Evolutionary conservation across 2,888 invertebrate species (phyloP), one percentile per base, ranked within the genome.

Genomic region (Perdita meconis): DNA sequence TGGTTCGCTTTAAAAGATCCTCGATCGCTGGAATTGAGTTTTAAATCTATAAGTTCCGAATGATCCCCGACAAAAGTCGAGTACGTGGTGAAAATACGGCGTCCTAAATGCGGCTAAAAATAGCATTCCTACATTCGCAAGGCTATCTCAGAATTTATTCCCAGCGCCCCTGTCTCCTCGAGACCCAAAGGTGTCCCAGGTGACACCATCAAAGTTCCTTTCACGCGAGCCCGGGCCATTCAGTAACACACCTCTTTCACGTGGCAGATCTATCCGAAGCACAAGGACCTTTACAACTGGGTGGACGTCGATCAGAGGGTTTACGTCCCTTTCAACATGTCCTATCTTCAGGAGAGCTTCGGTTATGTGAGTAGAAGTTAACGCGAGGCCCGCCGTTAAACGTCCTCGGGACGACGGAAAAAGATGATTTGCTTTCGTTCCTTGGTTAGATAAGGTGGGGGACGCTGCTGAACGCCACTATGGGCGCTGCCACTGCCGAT

Each of bases 281-380:
- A 92, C 84, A 93, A 93, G 81, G 93, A 93, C 74, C 88, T 93
- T 16, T 91, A 92, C 75, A 91, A 91, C 71, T 91, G 91, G 87
- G 89, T 92, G 60, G 91, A 92, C 79, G 89, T 92, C 36, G 91
- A 92, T 82, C 90, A 93, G 84, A 88, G 91, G 70, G 90, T 92
- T 72, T 92, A 92, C 85, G 90, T 92, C 80, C 88, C 91, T 64
- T 93, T 92, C 88, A 90, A 92, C 76, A 84, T 93, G 72, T 91
- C 92, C 59, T 88, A 92, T 76, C 90, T 93, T 34, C 93, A 93
- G 84, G 90, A 92, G 61, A 90, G 89, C 73, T 93, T 93, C 84
- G 91, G 90, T 87, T 93, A 92, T 90, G 93, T 93, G 90, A 92
- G 92, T 92, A 82, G 63, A 63, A 47, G 53, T 68, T 53, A 44